Conservation (phyloP, 2,113 vertebrate species). For the Hippocampus zosterae region DNA sequence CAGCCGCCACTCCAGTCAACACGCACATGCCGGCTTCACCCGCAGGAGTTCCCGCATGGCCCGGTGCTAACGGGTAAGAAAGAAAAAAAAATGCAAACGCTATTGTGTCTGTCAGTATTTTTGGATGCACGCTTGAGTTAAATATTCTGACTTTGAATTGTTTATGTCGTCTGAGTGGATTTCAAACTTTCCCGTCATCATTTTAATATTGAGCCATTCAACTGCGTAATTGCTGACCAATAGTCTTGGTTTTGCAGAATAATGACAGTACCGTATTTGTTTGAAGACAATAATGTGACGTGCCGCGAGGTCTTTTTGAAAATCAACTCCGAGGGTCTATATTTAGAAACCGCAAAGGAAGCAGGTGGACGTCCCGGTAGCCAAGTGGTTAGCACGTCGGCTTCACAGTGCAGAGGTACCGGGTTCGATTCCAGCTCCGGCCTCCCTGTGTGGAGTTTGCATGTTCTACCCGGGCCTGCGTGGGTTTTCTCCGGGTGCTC, state of each 20-base stretch:
- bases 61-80: slow-evolving; percentile 12
- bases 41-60: slow-evolving; percentile 21
- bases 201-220: background rate
- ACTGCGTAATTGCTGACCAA: background rate
- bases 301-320: background rate
- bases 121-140: no score
- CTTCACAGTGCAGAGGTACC: no score
- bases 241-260: background rate
- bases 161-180: background rate
- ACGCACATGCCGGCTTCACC: slow-evolving; percentile 4
- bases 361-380: no score
- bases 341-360: background rate
- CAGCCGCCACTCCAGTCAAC: slow-evolving; percentile 14
- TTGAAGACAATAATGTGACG: background rate
- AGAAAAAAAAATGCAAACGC: background rate
- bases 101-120: background rate
- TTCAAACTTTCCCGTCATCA: background rate
- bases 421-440: no score
- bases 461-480: no score
- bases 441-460: no score
- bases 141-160: no score
- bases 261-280: background rate
- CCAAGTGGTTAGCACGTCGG: no score
- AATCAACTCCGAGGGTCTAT: background rate
- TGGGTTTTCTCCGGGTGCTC: no score